Conservation (phyloP, 1,140 invertebrate species). For the Drosophila miranda region DNA sequence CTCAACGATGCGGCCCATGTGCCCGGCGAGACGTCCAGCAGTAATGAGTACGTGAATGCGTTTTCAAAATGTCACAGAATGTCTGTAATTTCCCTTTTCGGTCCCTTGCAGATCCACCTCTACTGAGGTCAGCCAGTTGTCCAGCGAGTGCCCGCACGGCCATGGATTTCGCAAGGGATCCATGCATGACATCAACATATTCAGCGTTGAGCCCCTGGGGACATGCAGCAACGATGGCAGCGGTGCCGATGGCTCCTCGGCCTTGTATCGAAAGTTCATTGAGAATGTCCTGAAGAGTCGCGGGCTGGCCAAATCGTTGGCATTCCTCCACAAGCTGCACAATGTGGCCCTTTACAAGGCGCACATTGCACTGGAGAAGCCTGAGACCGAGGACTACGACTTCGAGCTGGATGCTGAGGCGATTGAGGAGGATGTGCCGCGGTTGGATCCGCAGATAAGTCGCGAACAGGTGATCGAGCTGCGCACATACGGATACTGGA, state of each 20-base stretch:
- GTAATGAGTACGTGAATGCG: constrained; percentile 65
- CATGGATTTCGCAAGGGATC: constrained; percentile 61
- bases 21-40: constrained; percentile 75
- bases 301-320: constrained; percentile 90
- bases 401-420: constrained; percentile 67
- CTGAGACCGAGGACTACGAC: constrained; percentile 67
- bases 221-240: constrained; percentile 63
- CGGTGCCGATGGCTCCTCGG: constrained; percentile 62
- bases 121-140: constrained; percentile 74
- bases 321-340: constrained; percentile 89
- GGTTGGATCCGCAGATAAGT: constrained; percentile 75
- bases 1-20: constrained; percentile 70
- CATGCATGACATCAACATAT: constrained; percentile 80
- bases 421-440: constrained; percentile 82
- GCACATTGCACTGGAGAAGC: constrained; percentile 87
- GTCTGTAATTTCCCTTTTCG: background rate
- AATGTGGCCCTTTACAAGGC: constrained; percentile 87
- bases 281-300: constrained; percentile 93
- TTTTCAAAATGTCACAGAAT: background rate
- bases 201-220: constrained; percentile 73
- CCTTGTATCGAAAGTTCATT: constrained; percentile 87
- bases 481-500: constrained; percentile 88
- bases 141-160: constrained; percentile 49
- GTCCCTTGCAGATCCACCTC: constrained; percentile 62
- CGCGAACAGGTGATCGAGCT: constrained; percentile 76